A percentile compares a stretch with the other conserved stretches of the same genome.
Evolutionary conservation across 2,888 invertebrate genomes (phyloP).

Genomic region (Elgonia sp.): DNA sequence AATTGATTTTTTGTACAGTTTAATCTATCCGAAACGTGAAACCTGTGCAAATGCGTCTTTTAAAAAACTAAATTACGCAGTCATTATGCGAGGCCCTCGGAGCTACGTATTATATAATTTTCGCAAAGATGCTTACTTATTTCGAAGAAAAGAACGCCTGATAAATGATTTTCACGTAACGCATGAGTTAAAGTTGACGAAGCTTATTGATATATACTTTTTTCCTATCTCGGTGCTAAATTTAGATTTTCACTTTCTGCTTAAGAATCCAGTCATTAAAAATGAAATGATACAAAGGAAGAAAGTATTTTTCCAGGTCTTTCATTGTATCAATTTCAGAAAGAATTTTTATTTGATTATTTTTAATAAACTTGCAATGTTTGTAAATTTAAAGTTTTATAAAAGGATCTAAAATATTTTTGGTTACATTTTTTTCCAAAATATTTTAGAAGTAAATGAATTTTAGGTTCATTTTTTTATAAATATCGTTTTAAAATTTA

Average conservation of each 20-base stretch:
- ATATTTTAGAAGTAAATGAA: too few relatives aligned
- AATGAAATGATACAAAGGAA: too few relatives aligned
- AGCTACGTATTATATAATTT: slow-evolving; percentile 20
- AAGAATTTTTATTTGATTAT: too few relatives aligned
- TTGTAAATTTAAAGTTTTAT: too few relatives aligned
- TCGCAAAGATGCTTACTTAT: slow-evolving; percentile 5
- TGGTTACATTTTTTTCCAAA: too few relatives aligned
- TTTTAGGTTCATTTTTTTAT: too few relatives aligned
- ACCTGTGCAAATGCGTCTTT: neutral
- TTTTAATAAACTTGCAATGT: too few relatives aligned
- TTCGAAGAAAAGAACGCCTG: slow-evolving; percentile 2
- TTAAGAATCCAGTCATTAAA: neutral
- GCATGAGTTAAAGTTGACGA: slow-evolving; percentile 6
- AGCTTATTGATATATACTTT: slow-evolving; percentile 26
- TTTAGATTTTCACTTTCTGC: neutral
- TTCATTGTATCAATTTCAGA: too few relatives aligned
- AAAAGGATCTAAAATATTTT: too few relatives aligned
- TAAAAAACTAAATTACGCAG: slow-evolving; percentile 14
- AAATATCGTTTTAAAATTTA: too few relatives aligned
- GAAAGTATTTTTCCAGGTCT: too few relatives aligned
- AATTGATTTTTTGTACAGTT: slow-evolving; percentile 7
- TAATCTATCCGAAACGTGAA: slow-evolving; percentile 7
- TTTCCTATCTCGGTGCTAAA: slow-evolving; percentile 1
- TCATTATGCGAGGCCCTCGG: neutral
- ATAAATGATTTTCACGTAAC: slow-evolving; percentile 22